Evolutionary conservation across 1,140 invertebrate genomes (phyloP).

Genomic region (Drosophila truncata): DNA sequence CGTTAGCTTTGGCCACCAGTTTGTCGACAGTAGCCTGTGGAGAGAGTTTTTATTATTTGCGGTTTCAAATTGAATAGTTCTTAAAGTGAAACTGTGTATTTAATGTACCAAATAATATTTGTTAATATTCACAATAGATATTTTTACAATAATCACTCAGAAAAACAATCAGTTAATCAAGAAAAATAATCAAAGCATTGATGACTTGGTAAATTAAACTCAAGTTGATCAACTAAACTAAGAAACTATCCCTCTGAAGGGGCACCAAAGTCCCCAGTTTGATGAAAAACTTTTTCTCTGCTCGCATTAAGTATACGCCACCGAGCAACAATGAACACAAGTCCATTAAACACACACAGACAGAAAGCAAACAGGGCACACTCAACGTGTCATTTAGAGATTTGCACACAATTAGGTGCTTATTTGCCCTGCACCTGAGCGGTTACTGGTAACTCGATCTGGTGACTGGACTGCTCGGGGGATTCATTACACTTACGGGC

Average conservation of each 20-base stretch:
- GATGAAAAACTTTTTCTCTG: slow-evolving; percentile 6
- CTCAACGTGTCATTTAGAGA: slow-evolving; percentile 61
- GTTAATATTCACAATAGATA: neutral
- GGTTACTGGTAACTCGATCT: slow-evolving; percentile 35
- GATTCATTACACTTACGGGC: slow-evolving; percentile 22
- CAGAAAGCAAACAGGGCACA: slow-evolving; percentile 41
- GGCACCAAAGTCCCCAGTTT: neutral
- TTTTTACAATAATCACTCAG: neutral
- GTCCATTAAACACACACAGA: slow-evolving; percentile 33
- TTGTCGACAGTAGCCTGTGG: slow-evolving; percentile 98
- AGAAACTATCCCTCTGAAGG: neutral
- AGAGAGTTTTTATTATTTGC: neutral
- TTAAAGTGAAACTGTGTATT: neutral
- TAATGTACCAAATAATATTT: neutral
- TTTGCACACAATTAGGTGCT: slow-evolving; percentile 72
- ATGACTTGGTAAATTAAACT: neutral
- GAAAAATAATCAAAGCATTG: neutral
- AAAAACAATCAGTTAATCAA: neutral
- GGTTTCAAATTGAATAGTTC: neutral
- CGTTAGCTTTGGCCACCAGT: slow-evolving; percentile 97
- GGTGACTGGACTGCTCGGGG: slow-evolving; percentile 13
- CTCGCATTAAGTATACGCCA: slow-evolving; percentile 57
- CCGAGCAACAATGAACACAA: slow-evolving; percentile 22
- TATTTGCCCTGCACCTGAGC: slow-evolving; percentile 50
- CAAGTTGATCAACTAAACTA: neutral